These are phyloP conservation scores for Calyptomena viridis DNA, from an alignment of 2,113 vertebrate genomes.

Conservation along the genomic window DNA sequence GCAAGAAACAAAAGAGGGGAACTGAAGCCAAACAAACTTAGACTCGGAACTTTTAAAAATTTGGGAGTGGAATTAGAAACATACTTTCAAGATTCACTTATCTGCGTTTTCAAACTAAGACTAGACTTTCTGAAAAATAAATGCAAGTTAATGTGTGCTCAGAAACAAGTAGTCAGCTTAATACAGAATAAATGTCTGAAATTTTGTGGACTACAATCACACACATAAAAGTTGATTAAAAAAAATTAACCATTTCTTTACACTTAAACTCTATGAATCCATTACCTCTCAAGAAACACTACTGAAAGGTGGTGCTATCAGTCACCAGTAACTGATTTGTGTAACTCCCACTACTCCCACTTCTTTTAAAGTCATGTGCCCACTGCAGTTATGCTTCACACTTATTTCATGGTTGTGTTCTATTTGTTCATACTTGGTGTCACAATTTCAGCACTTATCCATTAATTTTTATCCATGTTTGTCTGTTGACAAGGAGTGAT, in stretches of 20 bases:
- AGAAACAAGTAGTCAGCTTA: neutral
- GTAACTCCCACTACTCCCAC: neutral
- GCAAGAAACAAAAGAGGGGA: neutral
- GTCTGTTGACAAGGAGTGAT: neutral
- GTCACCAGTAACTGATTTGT: neutral
- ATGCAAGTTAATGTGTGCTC: neutral
- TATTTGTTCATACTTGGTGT: neutral
- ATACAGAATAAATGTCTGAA: neutral
- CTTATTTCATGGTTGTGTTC: neutral
- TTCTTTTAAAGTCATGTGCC: neutral
- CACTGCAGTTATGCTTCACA: neutral
- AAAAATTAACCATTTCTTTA: neutral
- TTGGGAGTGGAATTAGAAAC: conserved; percentile 6
- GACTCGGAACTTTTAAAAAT: conserved; percentile 5
- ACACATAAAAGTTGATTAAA: neutral
- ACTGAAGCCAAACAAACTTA: conserved; percentile 4
- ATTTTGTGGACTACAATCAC: neutral
- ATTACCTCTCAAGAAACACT: neutral
- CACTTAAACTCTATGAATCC: neutral
- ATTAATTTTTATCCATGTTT: neutral
- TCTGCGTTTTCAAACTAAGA: neutral
- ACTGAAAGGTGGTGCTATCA: neutral
- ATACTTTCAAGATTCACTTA: neutral
- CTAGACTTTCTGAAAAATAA: conserved; percentile 17
- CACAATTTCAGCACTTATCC: neutral